Conservation (phyloP, 2,797 vertebrate species). For the Gorsachius magnificus region DNA sequence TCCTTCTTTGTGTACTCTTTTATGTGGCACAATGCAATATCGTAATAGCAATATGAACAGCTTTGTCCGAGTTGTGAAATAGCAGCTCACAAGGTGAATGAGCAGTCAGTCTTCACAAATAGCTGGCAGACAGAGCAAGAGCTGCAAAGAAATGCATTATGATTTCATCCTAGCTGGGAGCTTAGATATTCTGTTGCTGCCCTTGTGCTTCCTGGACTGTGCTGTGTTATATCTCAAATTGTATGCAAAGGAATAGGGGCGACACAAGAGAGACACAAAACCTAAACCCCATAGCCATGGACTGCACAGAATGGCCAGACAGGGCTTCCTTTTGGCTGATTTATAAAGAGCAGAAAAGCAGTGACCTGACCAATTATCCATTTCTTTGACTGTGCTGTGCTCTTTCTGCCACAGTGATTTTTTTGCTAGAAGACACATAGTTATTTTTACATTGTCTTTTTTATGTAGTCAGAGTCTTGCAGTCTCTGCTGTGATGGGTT, state of each 20-base stretch:
- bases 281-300: neutral
- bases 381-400: neutral
- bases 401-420: neutral
- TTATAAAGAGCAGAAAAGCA: constrained; percentile 29
- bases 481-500: neutral
- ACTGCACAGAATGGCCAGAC: neutral
- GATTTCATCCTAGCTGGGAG: neutral
- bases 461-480: neutral
- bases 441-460: constrained; percentile 33
- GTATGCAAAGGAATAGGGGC: neutral
- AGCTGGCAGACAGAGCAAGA: neutral
- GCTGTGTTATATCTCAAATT: neutral
- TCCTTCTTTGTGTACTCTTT: neutral
- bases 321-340: neutral
- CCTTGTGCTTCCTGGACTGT: neutral
- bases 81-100: neutral
- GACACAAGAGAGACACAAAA: neutral
- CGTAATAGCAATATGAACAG: neutral
- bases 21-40: neutral
- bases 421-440: constrained; percentile 11
- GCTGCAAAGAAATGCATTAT: neutral
- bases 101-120: neutral
- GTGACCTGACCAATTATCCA: constrained; percentile 10
- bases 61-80: neutral
- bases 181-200: neutral